These are phyloP conservation scores for Zosterops borbonicus DNA, from an alignment of 2,113 vertebrate species.

Conservation along the genomic window DNA sequence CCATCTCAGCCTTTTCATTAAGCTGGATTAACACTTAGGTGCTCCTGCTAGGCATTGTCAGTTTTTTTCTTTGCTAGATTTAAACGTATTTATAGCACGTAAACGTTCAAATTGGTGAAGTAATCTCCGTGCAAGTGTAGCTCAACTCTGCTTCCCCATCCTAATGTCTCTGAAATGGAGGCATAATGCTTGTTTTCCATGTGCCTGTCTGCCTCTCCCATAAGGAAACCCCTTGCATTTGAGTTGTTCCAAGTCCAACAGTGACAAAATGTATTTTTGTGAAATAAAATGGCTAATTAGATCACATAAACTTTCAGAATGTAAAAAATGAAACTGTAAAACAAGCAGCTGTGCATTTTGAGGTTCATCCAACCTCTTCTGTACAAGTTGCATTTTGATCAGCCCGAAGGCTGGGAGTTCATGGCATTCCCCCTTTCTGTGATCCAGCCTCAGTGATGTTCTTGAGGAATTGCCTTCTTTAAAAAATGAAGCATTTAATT, in stretches of 20 bases:
- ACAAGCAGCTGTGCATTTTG: slow-evolving; percentile 62
- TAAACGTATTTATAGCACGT: background rate
- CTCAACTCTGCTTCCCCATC: background rate
- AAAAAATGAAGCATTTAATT: background rate
- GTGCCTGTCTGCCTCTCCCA: background rate
- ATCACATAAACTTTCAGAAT: slow-evolving; percentile 57
- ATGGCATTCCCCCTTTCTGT: background rate
- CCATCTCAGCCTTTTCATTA: background rate
- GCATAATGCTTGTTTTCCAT: background rate
- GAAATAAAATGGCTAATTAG: slow-evolving; percentile 68
- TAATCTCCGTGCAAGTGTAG: background rate
- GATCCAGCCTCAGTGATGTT: background rate
- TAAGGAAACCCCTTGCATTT: background rate
- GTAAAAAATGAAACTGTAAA: slow-evolving; percentile 57
- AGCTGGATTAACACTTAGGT: background rate
- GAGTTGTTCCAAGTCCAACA: background rate
- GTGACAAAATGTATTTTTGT: slow-evolving; percentile 38
- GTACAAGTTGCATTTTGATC: background rate
- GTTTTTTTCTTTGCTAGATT: background rate
- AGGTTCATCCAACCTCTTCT: background rate
- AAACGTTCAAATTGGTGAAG: background rate
- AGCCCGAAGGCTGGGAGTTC: background rate
- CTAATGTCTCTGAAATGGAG: background rate
- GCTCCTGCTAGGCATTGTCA: background rate
- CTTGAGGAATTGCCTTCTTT: background rate